Conservation (phyloP, 1,140 invertebrate genomes). For the Ericerus pela region DNA sequence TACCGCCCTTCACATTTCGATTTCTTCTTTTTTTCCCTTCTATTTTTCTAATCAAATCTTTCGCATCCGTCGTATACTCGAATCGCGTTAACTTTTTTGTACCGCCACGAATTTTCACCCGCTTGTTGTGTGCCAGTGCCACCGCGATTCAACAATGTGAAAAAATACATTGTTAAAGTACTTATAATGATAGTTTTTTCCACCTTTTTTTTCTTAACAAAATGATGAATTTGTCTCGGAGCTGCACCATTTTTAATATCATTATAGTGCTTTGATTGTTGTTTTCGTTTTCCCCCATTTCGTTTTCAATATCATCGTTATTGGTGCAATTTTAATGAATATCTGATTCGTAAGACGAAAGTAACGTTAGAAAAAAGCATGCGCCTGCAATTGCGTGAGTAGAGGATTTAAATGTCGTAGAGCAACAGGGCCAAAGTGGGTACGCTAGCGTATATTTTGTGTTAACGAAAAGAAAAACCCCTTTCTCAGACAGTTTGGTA, state of each 20-base stretch:
- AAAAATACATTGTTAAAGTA: no score
- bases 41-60: no score
- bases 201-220: background rate
- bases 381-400: background rate
- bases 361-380: background rate
- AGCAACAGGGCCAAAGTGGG: conserved; percentile 8
- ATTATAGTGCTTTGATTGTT: background rate
- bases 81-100: no score
- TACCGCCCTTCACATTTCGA: no score
- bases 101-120: no score
- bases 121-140: no score
- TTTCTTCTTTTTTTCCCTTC: no score
- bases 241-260: background rate
- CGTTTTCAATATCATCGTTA: background rate
- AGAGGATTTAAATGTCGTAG: background rate
- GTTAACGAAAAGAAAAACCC: no score
- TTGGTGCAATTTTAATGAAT: no score
- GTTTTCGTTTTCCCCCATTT: background rate
- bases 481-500: conserved; percentile 7
- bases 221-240: background rate
- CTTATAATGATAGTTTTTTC: background rate
- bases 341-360: no score
- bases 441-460: background rate
- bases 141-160: no score
- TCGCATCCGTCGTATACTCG: no score